These are phyloP conservation scores for Piprites chloris DNA, from an alignment of 2,113 vertebrate species.

Conservation along the genomic window DNA sequence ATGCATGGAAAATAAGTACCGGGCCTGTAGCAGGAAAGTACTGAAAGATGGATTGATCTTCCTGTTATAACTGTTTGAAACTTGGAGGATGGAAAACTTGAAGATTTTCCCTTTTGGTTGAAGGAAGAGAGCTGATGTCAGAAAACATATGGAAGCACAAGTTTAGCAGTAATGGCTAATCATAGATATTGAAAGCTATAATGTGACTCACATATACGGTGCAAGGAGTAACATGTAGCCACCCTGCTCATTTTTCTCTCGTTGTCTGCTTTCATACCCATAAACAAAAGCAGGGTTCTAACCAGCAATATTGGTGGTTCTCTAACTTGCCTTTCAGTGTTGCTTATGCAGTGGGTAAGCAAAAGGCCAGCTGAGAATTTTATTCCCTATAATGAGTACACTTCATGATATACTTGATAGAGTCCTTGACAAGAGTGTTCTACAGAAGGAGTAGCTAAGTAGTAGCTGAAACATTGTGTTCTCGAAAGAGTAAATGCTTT, in stretches of 20 bases:
- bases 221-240: background rate
- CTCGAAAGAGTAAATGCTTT: constrained; percentile 4
- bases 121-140: background rate
- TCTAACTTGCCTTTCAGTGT: background rate
- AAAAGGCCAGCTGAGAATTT: background rate
- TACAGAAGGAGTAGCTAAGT: constrained; percentile 1
- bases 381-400: background rate
- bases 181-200: background rate
- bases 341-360: background rate
- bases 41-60: background rate
- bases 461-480: constrained; percentile 14
- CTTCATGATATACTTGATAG: background rate
- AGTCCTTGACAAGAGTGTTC: background rate
- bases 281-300: background rate
- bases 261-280: background rate
- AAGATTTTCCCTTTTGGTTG: background rate
- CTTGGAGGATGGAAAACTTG: background rate
- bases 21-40: background rate
- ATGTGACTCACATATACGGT: background rate
- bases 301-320: background rate
- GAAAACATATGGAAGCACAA: background rate
- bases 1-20: background rate
- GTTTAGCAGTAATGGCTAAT: background rate
- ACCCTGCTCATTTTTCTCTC: background rate
- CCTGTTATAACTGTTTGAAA: background rate